Percentiles rank a stretch among this genome's conserved stretches.
These are phyloP conservation scores for Ophraella communa DNA, from an alignment of 2,888 invertebrate genomes.

Conservation along the genomic window DNA sequence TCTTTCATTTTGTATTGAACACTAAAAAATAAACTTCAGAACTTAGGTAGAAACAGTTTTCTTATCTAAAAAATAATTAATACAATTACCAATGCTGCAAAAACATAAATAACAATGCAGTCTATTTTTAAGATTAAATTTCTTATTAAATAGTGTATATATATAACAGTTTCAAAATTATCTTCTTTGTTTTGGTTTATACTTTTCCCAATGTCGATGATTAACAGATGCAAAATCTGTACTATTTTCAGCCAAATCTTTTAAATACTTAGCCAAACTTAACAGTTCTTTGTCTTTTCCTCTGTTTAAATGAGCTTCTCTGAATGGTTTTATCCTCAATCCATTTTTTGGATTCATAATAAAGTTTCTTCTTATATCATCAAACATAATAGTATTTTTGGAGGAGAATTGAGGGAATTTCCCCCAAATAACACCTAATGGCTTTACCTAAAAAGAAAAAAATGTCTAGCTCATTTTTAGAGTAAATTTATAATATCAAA, in stretches of 20 bases:
- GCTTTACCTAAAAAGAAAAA: conserved; percentile 76
- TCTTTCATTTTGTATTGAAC: too few species aligned
- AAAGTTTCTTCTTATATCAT: conserved; percentile 94
- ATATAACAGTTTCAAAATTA: too few species aligned
- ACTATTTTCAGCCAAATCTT: conserved; percentile 78
- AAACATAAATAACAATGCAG: too few species aligned
- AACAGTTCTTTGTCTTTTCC: conserved; percentile 83
- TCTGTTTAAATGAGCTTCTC: conserved; percentile 89
- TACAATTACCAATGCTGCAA: neutral
- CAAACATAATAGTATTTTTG: conserved; percentile 97
- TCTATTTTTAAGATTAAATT: too few species aligned
- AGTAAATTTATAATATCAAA: neutral
- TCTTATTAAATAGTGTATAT: too few species aligned
- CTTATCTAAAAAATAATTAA: too few species aligned
- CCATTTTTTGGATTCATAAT: conserved; percentile 97
- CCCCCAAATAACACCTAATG: conserved; percentile 96
- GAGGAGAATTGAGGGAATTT: conserved; percentile 86
- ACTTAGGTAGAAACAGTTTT: too few species aligned
- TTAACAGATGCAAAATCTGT: conserved; percentile 85
- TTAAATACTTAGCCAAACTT: conserved; percentile 80
- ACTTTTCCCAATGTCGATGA: conserved; percentile 92
- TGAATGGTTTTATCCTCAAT: conserved; percentile 86
- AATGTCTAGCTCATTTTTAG: neutral
- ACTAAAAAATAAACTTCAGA: too few species aligned
- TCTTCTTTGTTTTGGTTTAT: conserved; percentile 61